Evolutionary conservation across 2,888 invertebrate genomes (phyloP).

Genomic region (Arctia plantaginis): DNA sequence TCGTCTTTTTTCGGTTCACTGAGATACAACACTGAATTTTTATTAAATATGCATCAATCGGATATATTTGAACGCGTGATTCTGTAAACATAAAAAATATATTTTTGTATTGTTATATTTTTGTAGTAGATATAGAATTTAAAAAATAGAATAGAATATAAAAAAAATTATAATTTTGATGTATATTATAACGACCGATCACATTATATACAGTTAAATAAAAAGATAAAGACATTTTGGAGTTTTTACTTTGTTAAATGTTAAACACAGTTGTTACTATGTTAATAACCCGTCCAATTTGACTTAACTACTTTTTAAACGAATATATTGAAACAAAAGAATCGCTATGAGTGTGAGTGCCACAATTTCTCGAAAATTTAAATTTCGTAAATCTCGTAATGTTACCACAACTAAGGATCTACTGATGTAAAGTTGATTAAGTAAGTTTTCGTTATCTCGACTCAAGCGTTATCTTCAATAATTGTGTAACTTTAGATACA

Average conservation of each 20-base stretch:
- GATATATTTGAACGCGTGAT: neutral
- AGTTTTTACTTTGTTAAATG: neutral
- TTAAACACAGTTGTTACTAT: neutral
- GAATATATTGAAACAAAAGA: neutral
- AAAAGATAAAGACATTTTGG: no score
- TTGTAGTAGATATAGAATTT: no score
- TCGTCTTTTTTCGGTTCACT: conserved; percentile 49
- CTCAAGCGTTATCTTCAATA: neutral
- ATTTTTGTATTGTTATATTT: neutral
- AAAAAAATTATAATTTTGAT: neutral
- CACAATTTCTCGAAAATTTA: neutral
- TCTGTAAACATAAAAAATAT: neutral
- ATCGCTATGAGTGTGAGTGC: neutral
- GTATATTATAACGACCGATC: no score
- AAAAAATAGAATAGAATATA: neutral
- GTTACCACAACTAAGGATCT: neutral
- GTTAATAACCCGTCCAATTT: neutral
- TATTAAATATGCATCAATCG: conserved; percentile 39
- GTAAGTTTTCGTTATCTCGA: neutral
- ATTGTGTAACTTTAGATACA: neutral
- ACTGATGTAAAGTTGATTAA: neutral
- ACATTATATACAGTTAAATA: no score
- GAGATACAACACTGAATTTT: conserved; percentile 45
- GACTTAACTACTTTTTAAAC: neutral
- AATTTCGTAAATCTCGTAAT: neutral